Evolutionary conservation across 2,113 vertebrate species (phyloP).

Genomic region (Murina feae): DNA sequence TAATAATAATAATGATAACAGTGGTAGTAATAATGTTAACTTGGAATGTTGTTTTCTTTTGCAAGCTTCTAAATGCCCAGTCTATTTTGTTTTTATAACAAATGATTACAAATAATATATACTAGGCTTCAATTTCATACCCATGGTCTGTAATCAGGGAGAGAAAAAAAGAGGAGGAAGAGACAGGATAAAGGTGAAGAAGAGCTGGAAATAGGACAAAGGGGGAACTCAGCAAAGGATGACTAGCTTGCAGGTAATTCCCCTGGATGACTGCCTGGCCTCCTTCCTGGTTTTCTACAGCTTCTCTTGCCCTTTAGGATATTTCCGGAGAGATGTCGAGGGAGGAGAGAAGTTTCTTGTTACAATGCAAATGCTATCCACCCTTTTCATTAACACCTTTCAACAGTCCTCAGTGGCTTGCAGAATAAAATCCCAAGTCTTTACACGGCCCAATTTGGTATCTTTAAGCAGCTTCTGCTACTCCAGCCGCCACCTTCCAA

Average conservation of each 20-base stretch:
- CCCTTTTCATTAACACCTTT: not conserved
- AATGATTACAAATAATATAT: conserved; percentile 20
- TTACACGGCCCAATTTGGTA: not conserved
- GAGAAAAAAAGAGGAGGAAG: not conserved
- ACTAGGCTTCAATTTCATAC: not conserved
- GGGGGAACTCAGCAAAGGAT: not conserved
- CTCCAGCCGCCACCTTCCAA: not conserved
- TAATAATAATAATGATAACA: not conserved
- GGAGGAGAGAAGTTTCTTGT: not conserved
- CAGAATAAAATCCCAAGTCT: not conserved
- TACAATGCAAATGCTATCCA: not conserved
- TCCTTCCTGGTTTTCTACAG: not conserved
- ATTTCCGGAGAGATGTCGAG: not conserved
- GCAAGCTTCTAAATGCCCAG: not conserved
- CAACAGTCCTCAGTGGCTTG: not conserved
- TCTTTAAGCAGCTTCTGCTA: not conserved
- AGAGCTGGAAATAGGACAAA: not conserved
- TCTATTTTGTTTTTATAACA: not conserved
- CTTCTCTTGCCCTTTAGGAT: not conserved
- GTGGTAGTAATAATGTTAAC: not conserved
- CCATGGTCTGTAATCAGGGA: not conserved
- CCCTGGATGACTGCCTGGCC: not conserved
- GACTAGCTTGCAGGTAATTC: not conserved
- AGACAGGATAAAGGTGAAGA: not conserved
- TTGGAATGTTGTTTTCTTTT: not conserved